A percentile compares a stretch with the other conserved stretches of the same genome.
These are phyloP conservation scores for Esperia sulphurella DNA, from an alignment of 2,888 invertebrate species.

Conservation along the genomic window DNA sequence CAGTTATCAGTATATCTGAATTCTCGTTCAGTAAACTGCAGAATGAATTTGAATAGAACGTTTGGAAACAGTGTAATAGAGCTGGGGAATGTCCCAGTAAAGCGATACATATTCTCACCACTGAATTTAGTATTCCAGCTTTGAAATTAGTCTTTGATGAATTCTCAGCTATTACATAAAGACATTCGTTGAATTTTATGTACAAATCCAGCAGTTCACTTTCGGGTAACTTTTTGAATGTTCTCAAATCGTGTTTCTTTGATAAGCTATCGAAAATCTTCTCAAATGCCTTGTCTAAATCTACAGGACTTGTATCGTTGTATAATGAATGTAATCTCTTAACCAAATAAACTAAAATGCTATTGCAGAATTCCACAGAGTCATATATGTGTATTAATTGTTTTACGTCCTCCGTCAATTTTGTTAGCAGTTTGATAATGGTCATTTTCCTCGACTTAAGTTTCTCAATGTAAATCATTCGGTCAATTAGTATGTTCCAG, in stretches of 20 bases:
- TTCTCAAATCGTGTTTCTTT: constrained; percentile 32
- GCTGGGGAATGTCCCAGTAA: constrained; percentile 42
- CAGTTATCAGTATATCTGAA: constrained; percentile 22
- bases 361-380: constrained; percentile 43
- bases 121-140: constrained; percentile 27
- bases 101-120: constrained; percentile 28
- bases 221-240: constrained; percentile 36
- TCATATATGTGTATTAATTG: constrained; percentile 52
- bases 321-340: constrained; percentile 55
- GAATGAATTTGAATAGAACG: constrained; percentile 48
- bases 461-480: constrained; percentile 51
- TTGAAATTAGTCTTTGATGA: constrained; percentile 39
- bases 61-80: constrained; percentile 52
- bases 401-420: constrained; percentile 43
- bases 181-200: constrained; percentile 50
- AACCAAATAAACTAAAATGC: constrained; percentile 40
- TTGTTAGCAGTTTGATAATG: constrained; percentile 48
- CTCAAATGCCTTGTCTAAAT: constrained; percentile 33
- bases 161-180: constrained; percentile 53
- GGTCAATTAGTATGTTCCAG: constrained; percentile 57
- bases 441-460: constrained; percentile 36
- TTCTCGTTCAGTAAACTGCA: constrained; percentile 41
- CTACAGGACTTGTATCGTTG: constrained; percentile 30
- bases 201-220: constrained; percentile 43
- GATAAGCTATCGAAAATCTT: constrained; percentile 44